A percentile compares a stretch with the other conserved stretches of the same genome.
Conservation (phyloP, 2,113 vertebrate species). For the Apaloderma vittatum region DNA sequence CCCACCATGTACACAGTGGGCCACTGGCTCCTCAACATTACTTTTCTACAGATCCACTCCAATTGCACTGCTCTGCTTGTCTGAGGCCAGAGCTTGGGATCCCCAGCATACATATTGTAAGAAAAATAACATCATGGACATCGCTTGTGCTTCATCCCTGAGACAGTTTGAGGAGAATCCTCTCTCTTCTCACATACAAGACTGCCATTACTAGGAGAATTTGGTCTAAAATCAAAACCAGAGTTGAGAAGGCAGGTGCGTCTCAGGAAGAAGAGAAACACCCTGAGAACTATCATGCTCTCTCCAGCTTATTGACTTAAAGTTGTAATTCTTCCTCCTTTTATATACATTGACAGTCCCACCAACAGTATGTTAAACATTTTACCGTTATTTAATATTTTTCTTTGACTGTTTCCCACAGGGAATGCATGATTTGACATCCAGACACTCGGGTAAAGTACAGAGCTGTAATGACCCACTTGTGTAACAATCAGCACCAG, state of each 20-base stretch:
- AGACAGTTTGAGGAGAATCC: background rate
- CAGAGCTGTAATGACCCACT: background rate
- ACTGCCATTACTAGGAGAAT: background rate
- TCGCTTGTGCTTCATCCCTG: background rate
- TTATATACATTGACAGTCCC: background rate
- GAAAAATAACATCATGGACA: background rate
- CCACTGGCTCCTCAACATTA: background rate
- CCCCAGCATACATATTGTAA: background rate
- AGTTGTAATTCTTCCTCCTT: background rate
- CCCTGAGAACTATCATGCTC: background rate
- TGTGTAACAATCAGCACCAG: background rate
- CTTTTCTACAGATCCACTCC: background rate
- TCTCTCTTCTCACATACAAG: rapidly evolving
- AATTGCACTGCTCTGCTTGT: background rate
- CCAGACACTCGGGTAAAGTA: background rate
- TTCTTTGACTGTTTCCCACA: background rate
- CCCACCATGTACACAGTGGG: background rate
- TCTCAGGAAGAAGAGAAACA: background rate
- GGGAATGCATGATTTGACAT: background rate
- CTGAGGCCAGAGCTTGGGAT: background rate
- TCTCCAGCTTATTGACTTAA: background rate
- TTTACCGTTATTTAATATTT: background rate
- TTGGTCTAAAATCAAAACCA: background rate
- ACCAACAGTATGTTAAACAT: background rate
- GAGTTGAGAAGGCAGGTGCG: background rate